Percentiles rank a stretch among this genome's conserved stretches.
Evolutionary conservation across 1,140 invertebrate species (phyloP).

Genomic region (Macrobrachium nipponense): DNA sequence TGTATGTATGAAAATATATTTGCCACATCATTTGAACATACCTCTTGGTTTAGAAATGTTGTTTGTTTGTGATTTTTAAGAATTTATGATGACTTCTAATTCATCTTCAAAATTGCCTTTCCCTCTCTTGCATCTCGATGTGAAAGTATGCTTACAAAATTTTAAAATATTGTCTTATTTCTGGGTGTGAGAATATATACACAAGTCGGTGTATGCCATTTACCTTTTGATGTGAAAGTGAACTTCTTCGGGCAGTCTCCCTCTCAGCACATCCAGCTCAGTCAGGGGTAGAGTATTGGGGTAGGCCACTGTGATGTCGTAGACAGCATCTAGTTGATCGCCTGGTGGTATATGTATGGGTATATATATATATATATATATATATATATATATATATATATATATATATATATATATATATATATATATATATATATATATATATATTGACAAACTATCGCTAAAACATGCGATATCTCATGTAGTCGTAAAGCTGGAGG

Average conservation of each 20-base stretch:
- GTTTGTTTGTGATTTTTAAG: too few relatives aligned
- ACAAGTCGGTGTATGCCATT: neutral
- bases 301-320: conserved; percentile 84
- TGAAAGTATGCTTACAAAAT: too few relatives aligned
- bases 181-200: too few relatives aligned
- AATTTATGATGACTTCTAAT: too few relatives aligned
- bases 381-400: too few relatives aligned
- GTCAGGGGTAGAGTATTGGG: conserved; percentile 77
- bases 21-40: neutral
- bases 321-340: conserved; percentile 78
- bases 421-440: too few relatives aligned
- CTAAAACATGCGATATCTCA: too few relatives aligned
- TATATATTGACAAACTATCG: too few relatives aligned
- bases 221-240: conserved; percentile 82
- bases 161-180: too few relatives aligned
- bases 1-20: neutral
- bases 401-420: too few relatives aligned
- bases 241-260: conserved; percentile 79
- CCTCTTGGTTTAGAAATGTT: neutral
- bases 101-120: too few relatives aligned
- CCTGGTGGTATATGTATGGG: conserved; percentile 64
- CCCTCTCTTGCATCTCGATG: neutral
- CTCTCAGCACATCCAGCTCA: conserved; percentile 76
- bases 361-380: neutral
- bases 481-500: too few relatives aligned